Evolutionary conservation across 53 echinoderm and acorn worm genomes (phyloP).

Genomic region (Paracentrotus lividus): DNA sequence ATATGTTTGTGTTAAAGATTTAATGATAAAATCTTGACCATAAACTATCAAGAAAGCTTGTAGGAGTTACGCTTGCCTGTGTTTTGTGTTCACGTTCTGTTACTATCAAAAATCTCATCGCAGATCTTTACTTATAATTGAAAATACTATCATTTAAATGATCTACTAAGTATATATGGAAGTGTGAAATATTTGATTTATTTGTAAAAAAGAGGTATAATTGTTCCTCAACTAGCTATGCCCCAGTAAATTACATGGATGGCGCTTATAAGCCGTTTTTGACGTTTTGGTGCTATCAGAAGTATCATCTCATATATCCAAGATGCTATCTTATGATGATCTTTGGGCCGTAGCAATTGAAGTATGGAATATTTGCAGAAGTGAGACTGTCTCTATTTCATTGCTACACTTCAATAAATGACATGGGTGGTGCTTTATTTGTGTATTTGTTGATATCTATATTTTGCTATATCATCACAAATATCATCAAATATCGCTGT

Average conservation of each 20-base stretch:
- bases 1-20: background rate
- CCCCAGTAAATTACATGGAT: background rate
- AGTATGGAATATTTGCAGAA: conserved; percentile 37
- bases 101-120: conserved; percentile 9
- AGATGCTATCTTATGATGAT: conserved; percentile 10
- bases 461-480: too few species aligned
- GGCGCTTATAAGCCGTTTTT: background rate
- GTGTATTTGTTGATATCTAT: background rate
- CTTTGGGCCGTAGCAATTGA: background rate
- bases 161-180: background rate
- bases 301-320: background rate
- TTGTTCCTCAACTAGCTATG: background rate
- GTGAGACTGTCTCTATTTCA: background rate
- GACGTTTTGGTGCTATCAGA: background rate
- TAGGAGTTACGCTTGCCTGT: background rate
- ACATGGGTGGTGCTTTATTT: background rate
- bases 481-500: background rate
- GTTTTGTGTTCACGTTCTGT: background rate
- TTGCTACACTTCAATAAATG: conserved; percentile 12
- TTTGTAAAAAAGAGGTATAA: background rate
- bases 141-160: conserved; percentile 12
- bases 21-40: conserved; percentile 2
- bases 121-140: background rate
- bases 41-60: background rate
- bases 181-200: background rate